Conservation (phyloP, 1,140 invertebrate genomes). For the Amphibalanus amphitrite region DNA sequence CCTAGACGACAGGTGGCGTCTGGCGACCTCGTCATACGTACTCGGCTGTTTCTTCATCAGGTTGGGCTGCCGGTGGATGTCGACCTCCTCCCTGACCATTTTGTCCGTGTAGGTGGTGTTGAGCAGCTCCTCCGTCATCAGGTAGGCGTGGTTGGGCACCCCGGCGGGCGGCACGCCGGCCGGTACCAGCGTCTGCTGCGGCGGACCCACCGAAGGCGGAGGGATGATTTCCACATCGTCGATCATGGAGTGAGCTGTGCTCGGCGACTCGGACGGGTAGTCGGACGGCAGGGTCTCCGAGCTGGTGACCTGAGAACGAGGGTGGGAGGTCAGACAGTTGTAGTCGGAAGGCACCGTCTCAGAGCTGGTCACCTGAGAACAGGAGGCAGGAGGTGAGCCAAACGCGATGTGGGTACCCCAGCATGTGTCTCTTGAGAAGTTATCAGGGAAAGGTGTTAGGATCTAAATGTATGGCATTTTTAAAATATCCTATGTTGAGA, state of each 20-base stretch:
- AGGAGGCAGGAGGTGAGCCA: no score
- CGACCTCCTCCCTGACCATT: background rate
- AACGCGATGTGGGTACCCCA: no score
- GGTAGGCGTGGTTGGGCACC: background rate
- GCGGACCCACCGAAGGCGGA: background rate
- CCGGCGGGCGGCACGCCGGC: background rate
- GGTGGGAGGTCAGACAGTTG: no score
- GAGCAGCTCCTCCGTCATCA: background rate
- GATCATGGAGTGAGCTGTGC: conserved; percentile 11
- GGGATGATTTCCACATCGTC: background rate
- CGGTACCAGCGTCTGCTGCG: background rate
- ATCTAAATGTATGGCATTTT: no score
- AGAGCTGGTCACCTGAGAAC: conserved; percentile 26
- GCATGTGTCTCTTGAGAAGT: no score
- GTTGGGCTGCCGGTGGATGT: background rate
- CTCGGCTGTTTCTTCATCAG: background rate
- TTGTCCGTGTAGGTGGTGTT: conserved; percentile 2
- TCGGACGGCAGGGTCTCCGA: conserved; percentile 68
- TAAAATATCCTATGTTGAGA: no score
- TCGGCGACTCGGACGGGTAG: conserved; percentile 58
- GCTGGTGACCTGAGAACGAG: conserved; percentile 10
- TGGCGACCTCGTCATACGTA: no score
- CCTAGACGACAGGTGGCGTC: no score
- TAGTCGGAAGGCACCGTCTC: conserved; percentile 74
- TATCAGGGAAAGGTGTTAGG: no score